Conservation (phyloP, 2,797 vertebrate genomes). For the Ficedula albicollis region DNA sequence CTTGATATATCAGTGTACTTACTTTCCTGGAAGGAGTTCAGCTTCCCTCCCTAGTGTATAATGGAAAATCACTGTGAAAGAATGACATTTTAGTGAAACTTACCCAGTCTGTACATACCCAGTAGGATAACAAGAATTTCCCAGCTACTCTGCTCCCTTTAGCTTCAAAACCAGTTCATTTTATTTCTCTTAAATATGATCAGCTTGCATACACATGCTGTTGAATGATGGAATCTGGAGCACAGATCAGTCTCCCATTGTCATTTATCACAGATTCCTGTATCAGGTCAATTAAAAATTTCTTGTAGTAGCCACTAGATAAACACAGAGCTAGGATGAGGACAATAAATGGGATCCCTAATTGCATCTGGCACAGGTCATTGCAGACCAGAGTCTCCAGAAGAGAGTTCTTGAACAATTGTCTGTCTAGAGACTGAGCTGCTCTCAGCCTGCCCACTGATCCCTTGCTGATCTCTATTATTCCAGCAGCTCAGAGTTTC, state of each 20-base stretch:
- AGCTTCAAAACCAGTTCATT: background rate
- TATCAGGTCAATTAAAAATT: background rate
- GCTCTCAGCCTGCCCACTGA: background rate
- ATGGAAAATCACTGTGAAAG: background rate
- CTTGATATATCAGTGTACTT: background rate
- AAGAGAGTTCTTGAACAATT: background rate
- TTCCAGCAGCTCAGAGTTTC: background rate
- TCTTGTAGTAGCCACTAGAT: background rate
- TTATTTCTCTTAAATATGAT: background rate
- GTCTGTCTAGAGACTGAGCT: background rate
- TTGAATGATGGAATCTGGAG: background rate
- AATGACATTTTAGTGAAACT: background rate
- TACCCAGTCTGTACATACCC: background rate
- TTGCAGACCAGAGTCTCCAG: background rate
- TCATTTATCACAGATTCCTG: background rate
- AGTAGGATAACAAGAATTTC: background rate
- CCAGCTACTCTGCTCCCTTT: background rate
- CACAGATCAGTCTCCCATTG: background rate
- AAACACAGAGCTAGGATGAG: background rate
- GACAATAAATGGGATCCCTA: background rate
- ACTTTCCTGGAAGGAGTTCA: background rate
- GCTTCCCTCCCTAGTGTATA: background rate
- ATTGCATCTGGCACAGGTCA: background rate
- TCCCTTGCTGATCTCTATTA: background rate
- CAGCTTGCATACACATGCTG: accelerated